Conservation (phyloP, 2,888 invertebrate genomes). For the Pheosia tremula region DNA sequence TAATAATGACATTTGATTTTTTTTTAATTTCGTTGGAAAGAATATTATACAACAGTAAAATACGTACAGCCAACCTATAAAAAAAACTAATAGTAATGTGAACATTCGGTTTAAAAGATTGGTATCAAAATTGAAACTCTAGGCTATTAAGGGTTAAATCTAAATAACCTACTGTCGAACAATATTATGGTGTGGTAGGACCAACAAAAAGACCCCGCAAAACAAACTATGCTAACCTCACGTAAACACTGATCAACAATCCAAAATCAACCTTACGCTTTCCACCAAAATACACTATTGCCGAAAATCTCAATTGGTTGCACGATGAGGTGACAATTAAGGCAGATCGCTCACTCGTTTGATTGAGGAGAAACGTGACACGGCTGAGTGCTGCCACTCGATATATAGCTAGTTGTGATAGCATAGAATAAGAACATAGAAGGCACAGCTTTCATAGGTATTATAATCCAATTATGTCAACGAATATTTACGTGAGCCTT, state of each 20-base stretch:
- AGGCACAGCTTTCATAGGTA: not conserved
- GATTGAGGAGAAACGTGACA: slow-evolving; percentile 4
- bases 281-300: not conserved
- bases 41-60: too few relatives aligned
- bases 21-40: too few relatives aligned
- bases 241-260: not conserved
- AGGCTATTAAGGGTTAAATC: too few relatives aligned
- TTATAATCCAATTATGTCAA: too few relatives aligned
- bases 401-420: slow-evolving; percentile 2
- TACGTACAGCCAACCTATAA: too few relatives aligned
- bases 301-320: not conserved
- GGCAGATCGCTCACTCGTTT: not conserved
- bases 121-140: too few relatives aligned
- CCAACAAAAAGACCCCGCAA: not conserved
- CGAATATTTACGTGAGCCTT: too few relatives aligned
- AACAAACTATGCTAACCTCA: not conserved
- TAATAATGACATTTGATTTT: too few relatives aligned
- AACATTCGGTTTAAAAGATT: too few relatives aligned
- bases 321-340: not conserved
- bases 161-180: too few relatives aligned
- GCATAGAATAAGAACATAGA: not conserved
- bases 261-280: not conserved
- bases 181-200: not conserved
- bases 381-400: not conserved
- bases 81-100: too few relatives aligned